phyloP scores from a whole-genome alignment of 2,888 invertebrate species.

The Theretra japonica region DNA sequence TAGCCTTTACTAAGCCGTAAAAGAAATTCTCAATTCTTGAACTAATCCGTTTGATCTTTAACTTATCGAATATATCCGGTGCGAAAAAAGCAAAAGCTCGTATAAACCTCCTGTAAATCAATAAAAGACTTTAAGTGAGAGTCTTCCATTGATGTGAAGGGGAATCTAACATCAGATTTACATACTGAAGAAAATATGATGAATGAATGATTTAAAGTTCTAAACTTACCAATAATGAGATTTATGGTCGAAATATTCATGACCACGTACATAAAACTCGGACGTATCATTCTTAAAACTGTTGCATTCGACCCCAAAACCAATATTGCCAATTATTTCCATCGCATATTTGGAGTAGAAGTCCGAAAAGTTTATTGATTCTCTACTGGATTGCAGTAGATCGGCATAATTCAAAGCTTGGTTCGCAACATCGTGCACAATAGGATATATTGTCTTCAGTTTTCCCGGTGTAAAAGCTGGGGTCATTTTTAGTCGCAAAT shows the following conservation, averaged over 20 bases:
- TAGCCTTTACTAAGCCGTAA: constrained; percentile 67
- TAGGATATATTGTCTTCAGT: constrained; percentile 86
- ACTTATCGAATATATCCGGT: constrained; percentile 67
- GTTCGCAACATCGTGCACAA: constrained; percentile 83
- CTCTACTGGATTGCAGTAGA: constrained; percentile 52
- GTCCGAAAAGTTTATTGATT: constrained; percentile 81
- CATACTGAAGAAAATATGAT: neutral
- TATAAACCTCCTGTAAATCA: constrained; percentile 67
- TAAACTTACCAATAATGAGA: constrained; percentile 70
- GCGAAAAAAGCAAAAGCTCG: constrained; percentile 74
- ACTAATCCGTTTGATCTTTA: constrained; percentile 70
- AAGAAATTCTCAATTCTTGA: constrained; percentile 71
- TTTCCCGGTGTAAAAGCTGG: constrained; percentile 88
- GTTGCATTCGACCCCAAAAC: constrained; percentile 86
- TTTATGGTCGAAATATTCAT: constrained; percentile 73
- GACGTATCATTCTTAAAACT: constrained; percentile 82
- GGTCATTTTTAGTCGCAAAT: constrained; percentile 85
- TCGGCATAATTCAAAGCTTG: constrained; percentile 77
- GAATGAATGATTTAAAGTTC: too few species aligned
- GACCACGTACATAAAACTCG: constrained; percentile 78
- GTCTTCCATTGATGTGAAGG: neutral
- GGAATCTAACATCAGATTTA: neutral
- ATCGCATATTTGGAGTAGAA: constrained; percentile 85
- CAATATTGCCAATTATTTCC: constrained; percentile 86
- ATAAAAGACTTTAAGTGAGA: neutral